These are phyloP conservation scores for Dendrophyllia cribrosa DNA, from an alignment of 64 coral and sea anemone species.

Conservation along the genomic window DNA sequence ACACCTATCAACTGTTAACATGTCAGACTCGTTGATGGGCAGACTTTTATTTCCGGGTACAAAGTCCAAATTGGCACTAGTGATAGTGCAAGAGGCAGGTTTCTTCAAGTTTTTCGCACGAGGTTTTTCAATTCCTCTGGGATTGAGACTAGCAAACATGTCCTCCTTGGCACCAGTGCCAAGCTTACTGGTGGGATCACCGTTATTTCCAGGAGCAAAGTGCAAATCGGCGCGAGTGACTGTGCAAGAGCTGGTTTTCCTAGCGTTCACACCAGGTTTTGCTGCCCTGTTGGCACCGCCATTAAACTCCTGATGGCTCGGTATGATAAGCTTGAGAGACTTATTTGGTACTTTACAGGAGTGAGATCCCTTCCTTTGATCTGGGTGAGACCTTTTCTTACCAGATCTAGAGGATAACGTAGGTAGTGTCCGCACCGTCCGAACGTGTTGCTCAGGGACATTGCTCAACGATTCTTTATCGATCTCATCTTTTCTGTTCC, in stretches of 20 bases:
- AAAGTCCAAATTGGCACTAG: neutral
- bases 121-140: neutral
- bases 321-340: conserved; percentile 29
- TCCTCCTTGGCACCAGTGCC: too few relatives aligned
- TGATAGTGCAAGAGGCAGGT: neutral
- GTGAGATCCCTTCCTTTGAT: neutral
- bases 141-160: too few relatives aligned
- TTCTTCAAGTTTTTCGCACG: neutral
- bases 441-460: neutral
- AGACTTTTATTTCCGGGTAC: neutral
- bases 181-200: neutral
- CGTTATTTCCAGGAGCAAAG: neutral
- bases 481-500: neutral
- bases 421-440: neutral
- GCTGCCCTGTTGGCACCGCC: neutral
- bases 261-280: neutral
- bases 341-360: neutral
- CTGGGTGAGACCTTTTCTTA: neutral
- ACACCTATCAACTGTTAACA: neutral
- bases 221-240: neutral
- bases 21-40: neutral
- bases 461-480: neutral
- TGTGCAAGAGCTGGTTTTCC: neutral
- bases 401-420: neutral
- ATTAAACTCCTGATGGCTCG: neutral